Conservation (phyloP, 2,113 vertebrate genomes). For the Epinephelus fuscoguttatus region DNA sequence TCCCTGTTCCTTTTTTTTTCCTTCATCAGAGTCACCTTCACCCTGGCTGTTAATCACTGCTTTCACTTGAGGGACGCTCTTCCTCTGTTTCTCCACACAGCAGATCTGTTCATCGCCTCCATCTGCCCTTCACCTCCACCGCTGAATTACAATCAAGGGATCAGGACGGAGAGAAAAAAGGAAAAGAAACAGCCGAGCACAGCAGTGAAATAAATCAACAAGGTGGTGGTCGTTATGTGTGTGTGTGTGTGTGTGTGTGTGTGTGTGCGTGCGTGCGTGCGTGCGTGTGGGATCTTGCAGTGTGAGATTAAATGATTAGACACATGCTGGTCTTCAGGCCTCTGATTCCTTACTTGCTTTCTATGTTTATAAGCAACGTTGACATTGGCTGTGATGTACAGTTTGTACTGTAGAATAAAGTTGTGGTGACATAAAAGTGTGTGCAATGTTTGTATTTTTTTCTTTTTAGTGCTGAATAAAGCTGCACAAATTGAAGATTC, state of each 20-base stretch:
- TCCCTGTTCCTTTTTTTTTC: neutral
- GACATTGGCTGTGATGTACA: neutral
- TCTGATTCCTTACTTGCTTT: neutral
- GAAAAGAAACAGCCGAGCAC: neutral
- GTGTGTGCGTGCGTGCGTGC: slow-evolving; percentile 10
- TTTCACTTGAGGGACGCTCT: slow-evolving; percentile 36
- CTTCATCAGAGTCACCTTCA: slow-evolving; percentile 54
- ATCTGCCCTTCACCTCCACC: slow-evolving; percentile 36
- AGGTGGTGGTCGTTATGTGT: neutral
- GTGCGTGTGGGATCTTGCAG: neutral
- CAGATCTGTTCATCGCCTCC: slow-evolving; percentile 41
- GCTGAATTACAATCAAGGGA: slow-evolving; percentile 60
- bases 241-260: slow-evolving; percentile 16
- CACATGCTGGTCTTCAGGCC: slow-evolving; percentile 14
- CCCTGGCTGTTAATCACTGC: slow-evolving; percentile 34
- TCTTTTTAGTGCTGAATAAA: neutral
- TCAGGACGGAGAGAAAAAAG: slow-evolving; percentile 17
- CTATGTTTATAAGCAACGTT: neutral
- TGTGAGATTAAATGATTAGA: neutral
- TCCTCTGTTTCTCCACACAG: slow-evolving; percentile 11
- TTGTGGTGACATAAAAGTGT: neutral
- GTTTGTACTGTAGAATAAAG: neutral
- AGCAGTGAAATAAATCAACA: slow-evolving; percentile 33
- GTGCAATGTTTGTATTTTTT: neutral
- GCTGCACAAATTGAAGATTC: neutral